Base-by-base conservation (phyloP, 2,113 vertebrate genomes). In the Agapornis roseicollis region DNA sequence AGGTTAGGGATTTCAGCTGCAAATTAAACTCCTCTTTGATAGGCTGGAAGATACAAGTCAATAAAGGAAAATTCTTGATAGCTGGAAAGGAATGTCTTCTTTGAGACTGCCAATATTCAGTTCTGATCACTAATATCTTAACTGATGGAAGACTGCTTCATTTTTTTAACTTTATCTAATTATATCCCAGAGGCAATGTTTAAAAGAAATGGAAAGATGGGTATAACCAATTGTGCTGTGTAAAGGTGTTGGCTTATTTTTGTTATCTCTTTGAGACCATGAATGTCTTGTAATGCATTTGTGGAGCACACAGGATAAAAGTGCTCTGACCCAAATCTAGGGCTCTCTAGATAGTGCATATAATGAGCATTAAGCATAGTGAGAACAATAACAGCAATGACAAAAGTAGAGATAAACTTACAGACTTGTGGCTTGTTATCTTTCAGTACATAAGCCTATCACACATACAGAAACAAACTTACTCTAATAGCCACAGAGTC, bases 1-100 rank as follows among this genome's bases (percentile, higher is more conserved):
- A 89, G 49, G 77, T 91, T 88, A 70, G 89, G 49, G 47, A 91
- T 69, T 88, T 95, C 85, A 95, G 55, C 88, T 87, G 77, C 70
- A 92, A 91, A 92, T 97, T 82, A 94, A 79, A 84, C 55, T 76
- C 81, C 71, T 61, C 49, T 82, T 91, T 96, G 93, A 91, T 91
- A 93, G 84, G 89, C 66, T 87, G 58, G 76, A 94, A 72, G 37
- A 80, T 74, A 72, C 58, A 72, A 90, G 76, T 92, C 88, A 96
- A 44, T 92, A 90, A 93, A 85, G 88, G 84, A 94, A 85, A 96
- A 87, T 73, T 89, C n/a, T 58, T 91, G 90, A 95, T 72, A 96
- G 42, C 22, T 96, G 58, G 47, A 70, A 93, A 95, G 63, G 89
- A 94, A 95, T 87, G 76, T 71, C 74, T n/a, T 87, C 35, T 63